Base-by-base conservation (phyloP, 2,888 invertebrate species). In the Eupithecia tripunctaria region DNA sequence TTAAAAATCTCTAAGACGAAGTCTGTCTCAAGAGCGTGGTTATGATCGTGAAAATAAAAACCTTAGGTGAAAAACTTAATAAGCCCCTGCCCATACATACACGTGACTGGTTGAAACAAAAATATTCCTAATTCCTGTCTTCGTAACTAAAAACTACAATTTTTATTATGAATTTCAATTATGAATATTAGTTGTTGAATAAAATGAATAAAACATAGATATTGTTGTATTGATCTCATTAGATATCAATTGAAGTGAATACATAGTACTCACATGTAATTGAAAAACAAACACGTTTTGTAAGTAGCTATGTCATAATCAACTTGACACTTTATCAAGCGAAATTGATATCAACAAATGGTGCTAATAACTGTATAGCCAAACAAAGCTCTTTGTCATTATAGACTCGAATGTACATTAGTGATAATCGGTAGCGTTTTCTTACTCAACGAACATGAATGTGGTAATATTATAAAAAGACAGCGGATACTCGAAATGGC, bases 401-500 rank as follows among this genome's bases (percentile, higher is more conserved):
- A 29, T 63, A 64, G 64, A 38, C 41, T 68, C 59, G 56, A 68
- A 56, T 51, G 51, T 47, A 47, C 43, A 56, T 15, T 43, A 67
- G 36, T 47, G 36, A 51, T n/a, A 67, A 47, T 47, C 51, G 36
- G 47, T 41, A 25, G 64, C 36, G 64, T 38, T 29, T 15, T 36
- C 38, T 38, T 38, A 21, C 32, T 36, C 38, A 25, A 29, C 15
- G 15, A 38, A 27, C 27, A 64, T 36, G 38, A 12, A 25, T 64
- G 25, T 64, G 38, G 25, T 25, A 63, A n/a, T 18, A 56, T 29
- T 51, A 21, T 36, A 21, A 38, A 25, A n/a, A 18, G 32, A 32
- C 12, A 38, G 21, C 0, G 3, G 21, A 21, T 41, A 25, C 21
- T 71, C 73, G 89, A 81, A 81, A 93, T 93, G 93, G 82, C 88